phyloP scores from a whole-genome alignment of 2,888 invertebrate genomes.

The Octodonta nipae region DNA sequence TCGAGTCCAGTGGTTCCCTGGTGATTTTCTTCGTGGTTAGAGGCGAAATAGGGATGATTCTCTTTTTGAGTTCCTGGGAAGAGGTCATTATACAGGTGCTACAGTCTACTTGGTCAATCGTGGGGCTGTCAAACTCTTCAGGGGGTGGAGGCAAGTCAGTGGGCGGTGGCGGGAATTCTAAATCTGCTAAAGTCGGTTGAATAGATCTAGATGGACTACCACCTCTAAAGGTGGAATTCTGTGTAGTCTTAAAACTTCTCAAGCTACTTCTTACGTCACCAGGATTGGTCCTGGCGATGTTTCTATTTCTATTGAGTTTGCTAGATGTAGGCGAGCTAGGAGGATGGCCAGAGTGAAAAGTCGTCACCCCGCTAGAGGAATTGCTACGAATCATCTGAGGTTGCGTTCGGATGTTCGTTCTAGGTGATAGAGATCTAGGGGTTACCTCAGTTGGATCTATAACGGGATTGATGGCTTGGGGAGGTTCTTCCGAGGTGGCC shows the following conservation, averaged over 20 bases:
- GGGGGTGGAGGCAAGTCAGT: constrained; percentile 67
- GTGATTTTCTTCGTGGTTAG: constrained; percentile 28
- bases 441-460: constrained; percentile 32
- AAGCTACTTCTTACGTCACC: constrained; percentile 33
- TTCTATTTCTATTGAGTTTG: constrained; percentile 43
- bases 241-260: constrained; percentile 35
- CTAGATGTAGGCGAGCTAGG: constrained; percentile 49
- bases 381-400: constrained; percentile 83
- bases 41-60: constrained; percentile 28
- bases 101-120: constrained; percentile 24
- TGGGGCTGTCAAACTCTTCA: constrained; percentile 41
- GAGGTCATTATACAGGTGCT: constrained; percentile 25
- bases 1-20: constrained; percentile 19
- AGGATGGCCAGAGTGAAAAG: constrained; percentile 40
- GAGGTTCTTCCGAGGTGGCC: constrained; percentile 32
- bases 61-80: constrained; percentile 29
- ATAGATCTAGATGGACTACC: constrained; percentile 57
- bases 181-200: constrained; percentile 63
- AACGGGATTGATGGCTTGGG: constrained; percentile 21
- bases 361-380: constrained; percentile 70
- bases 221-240: constrained; percentile 28
- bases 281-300: constrained; percentile 31
- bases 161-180: constrained; percentile 81
- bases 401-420: constrained; percentile 50
- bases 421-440: constrained; percentile 48